A percentile compares a stretch with the other conserved stretches of the same genome.
Conservation (phyloP, 2,113 vertebrate genomes). For the Corydoras maculifer region DNA sequence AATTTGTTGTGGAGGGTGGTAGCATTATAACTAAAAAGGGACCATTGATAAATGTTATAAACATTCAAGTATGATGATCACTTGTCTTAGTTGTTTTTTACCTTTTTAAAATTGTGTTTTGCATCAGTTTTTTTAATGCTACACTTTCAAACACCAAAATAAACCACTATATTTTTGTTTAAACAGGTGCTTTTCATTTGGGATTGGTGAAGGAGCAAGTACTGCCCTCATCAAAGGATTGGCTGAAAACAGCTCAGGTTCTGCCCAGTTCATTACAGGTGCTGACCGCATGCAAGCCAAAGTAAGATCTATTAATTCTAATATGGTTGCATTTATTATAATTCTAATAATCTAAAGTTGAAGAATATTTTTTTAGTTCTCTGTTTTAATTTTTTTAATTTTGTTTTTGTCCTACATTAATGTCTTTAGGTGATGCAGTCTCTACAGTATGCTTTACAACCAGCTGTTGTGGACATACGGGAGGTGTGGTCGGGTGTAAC, state of each 20-base stretch:
- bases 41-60: too few relatives aligned
- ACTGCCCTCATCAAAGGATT: constrained; percentile 73
- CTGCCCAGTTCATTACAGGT: constrained; percentile 73
- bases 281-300: constrained; percentile 74
- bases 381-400: too few relatives aligned
- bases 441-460: constrained; percentile 57
- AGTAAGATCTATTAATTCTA: constrained; percentile 52
- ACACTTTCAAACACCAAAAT: neutral
- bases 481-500: constrained; percentile 55
- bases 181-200: constrained; percentile 77
- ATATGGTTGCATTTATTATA: too few relatives aligned
- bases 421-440: constrained; percentile 47
- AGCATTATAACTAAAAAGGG: too few relatives aligned
- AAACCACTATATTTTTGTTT: neutral
- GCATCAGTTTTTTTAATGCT: neutral
- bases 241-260: constrained; percentile 64
- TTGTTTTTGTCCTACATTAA: neutral
- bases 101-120: neutral
- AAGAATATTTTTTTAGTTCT: too few relatives aligned
- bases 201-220: constrained; percentile 78
- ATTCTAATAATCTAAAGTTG: too few relatives aligned
- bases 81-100: neutral
- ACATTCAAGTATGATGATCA: too few relatives aligned
- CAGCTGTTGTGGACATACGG: constrained; percentile 52
- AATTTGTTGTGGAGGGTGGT: too few relatives aligned